phyloP scores from a whole-genome alignment of 2,113 vertebrate genomes.

The Arenaria interpres region DNA sequence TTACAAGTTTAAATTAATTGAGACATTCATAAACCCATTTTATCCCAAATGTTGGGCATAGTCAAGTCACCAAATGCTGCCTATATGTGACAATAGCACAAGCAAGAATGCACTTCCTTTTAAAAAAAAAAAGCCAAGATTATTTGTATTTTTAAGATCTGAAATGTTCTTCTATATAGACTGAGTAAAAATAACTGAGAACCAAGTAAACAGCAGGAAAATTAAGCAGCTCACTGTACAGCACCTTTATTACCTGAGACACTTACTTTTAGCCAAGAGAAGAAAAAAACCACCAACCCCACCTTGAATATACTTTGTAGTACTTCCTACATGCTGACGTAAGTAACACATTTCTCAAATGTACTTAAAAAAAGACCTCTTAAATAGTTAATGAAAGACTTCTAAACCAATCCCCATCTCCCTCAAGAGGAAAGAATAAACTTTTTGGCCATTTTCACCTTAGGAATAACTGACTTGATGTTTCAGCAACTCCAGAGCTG shows the following conservation, averaged over 20 bases:
- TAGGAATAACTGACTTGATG: not conserved
- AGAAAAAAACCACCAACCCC: not conserved
- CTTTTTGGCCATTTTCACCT: not conserved
- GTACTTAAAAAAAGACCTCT: not conserved
- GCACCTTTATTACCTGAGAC: not conserved
- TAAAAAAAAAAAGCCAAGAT: not conserved
- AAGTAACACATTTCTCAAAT: not conserved
- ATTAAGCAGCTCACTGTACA: not conserved
- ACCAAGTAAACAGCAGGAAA: not conserved
- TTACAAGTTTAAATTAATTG: not conserved
- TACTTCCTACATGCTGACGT: not conserved
- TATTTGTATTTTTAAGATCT: not conserved
- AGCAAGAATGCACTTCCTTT: not conserved
- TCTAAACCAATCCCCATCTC: not conserved
- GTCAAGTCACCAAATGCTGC: not conserved
- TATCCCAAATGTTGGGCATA: not conserved
- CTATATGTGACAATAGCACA: not conserved
- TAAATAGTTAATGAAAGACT: not conserved
- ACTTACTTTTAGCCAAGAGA: not conserved
- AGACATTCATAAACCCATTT: not conserved
- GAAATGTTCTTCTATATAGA: not conserved
- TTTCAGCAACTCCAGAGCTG: not conserved
- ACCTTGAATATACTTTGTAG: not conserved
- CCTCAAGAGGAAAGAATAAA: not conserved
- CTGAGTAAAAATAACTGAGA: not conserved